Evolutionary conservation across 2,888 invertebrate genomes (phyloP).

Genomic region (Ichneumoninae sp.): DNA sequence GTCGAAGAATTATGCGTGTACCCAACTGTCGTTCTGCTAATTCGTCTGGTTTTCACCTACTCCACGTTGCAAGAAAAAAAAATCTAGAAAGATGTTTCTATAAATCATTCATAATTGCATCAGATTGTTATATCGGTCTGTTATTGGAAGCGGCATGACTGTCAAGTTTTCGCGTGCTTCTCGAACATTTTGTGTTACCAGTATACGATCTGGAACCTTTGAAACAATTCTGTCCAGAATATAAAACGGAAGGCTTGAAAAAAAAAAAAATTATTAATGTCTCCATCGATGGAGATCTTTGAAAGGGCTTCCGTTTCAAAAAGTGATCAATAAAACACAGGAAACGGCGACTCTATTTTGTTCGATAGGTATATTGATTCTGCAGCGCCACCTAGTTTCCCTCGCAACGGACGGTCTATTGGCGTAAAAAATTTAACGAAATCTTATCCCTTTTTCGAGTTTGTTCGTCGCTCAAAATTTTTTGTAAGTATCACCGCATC

Average conservation of each 20-base stretch:
- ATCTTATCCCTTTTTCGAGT: neutral
- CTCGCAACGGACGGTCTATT: neutral
- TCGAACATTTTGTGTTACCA: slow-evolving; percentile 28
- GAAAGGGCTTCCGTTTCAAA: neutral
- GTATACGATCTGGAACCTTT: neutral
- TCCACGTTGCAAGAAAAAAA: neutral
- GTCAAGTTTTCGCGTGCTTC: slow-evolving; percentile 14
- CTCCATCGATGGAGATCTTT: neutral
- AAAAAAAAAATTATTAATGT: neutral
- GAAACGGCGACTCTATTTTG: slow-evolving; percentile 47
- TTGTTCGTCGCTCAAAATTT: slow-evolving; percentile 10
- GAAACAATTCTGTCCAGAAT: neutral
- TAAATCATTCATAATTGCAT: slow-evolving; percentile 55
- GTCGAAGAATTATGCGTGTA: neutral
- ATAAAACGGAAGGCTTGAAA: neutral
- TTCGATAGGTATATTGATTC: slow-evolving; percentile 27
- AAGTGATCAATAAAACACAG: slow-evolving; percentile 36
- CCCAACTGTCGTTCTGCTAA: neutral
- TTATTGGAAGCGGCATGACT: slow-evolving; percentile 42
- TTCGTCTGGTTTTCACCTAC: neutral
- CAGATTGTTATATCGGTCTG: slow-evolving; percentile 37
- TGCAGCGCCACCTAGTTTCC: slow-evolving; percentile 37
- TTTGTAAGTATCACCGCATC: neutral
- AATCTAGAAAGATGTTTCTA: slow-evolving; percentile 15
- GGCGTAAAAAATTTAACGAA: neutral